These are phyloP conservation scores for Cephus sareptanus DNA, from an alignment of 2,888 invertebrate genomes.

Conservation along the genomic window DNA sequence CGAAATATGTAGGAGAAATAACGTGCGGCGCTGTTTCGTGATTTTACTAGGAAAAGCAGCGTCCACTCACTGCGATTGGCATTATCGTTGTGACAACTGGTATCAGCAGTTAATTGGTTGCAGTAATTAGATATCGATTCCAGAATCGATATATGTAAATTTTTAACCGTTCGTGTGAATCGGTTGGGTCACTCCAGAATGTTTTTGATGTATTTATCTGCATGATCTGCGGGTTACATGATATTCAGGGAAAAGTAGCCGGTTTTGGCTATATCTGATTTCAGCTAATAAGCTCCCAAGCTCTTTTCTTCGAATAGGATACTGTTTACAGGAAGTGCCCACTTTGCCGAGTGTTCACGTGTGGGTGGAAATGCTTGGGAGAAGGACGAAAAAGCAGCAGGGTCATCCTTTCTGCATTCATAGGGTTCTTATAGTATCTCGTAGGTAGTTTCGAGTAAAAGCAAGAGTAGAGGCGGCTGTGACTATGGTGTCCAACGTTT, in stretches of 20 bases:
- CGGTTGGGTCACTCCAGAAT: background rate
- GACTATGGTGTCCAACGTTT: constrained; percentile 2
- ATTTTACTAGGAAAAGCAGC: background rate
- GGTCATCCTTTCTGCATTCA: background rate
- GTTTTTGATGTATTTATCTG: background rate
- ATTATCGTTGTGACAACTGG: background rate
- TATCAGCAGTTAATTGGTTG: background rate
- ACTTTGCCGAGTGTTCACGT: background rate
- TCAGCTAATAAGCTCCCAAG: background rate
- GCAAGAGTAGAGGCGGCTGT: background rate
- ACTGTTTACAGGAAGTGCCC: background rate
- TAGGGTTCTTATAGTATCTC: background rate
- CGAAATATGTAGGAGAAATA: background rate
- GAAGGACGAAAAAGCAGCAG: background rate
- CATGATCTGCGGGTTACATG: background rate
- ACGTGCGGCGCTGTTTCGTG: background rate
- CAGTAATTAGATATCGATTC: background rate
- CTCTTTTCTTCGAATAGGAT: background rate
- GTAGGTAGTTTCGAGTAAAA: constrained; percentile 3
- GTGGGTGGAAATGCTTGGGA: background rate
- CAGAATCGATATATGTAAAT: background rate
- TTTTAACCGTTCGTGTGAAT: background rate
- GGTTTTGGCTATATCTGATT: background rate
- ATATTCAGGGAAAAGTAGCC: background rate
- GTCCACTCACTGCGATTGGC: background rate